These are phyloP conservation scores for Tenthredo distinguenda DNA, from an alignment of 2,888 invertebrate genomes.

Conservation along the genomic window DNA sequence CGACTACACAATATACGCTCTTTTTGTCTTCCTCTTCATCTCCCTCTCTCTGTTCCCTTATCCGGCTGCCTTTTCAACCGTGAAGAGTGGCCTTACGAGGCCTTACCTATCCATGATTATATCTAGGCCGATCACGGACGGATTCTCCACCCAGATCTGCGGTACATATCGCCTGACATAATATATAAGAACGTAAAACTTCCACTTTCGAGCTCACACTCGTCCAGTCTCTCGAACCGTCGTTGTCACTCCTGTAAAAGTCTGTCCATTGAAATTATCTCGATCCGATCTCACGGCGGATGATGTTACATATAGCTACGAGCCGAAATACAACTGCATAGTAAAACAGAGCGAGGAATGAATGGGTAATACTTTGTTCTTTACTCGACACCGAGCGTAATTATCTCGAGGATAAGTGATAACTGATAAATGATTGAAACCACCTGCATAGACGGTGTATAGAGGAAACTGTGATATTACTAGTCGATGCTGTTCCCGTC, in stretches of 20 bases:
- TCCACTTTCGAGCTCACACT: slow-evolving; percentile 3
- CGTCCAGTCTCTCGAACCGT: not conserved
- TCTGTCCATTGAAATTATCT: not conserved
- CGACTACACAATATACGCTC: not conserved
- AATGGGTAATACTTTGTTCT: too few species aligned
- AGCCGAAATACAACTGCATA: too few species aligned
- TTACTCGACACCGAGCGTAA: not conserved
- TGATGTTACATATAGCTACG: too few species aligned
- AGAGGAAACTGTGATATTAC: not conserved
- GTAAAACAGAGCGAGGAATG: too few species aligned
- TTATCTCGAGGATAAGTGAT: not conserved
- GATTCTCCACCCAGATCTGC: not conserved
- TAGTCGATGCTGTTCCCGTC: not conserved
- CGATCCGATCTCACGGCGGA: too few species aligned
- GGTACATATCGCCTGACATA: not conserved
- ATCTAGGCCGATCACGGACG: slow-evolving; percentile 20
- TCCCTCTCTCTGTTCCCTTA: not conserved
- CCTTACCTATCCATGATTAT: not conserved
- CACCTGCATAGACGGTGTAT: not conserved
- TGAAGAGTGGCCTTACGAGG: slow-evolving; percentile 30
- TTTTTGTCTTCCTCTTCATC: not conserved
- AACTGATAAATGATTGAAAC: not conserved
- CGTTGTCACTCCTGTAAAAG: not conserved
- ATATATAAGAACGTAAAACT: slow-evolving; percentile 9
- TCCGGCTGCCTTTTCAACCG: slow-evolving; percentile 35